Base-by-base conservation (phyloP, 2,797 vertebrate species). In the Meda fulgida region DNA sequence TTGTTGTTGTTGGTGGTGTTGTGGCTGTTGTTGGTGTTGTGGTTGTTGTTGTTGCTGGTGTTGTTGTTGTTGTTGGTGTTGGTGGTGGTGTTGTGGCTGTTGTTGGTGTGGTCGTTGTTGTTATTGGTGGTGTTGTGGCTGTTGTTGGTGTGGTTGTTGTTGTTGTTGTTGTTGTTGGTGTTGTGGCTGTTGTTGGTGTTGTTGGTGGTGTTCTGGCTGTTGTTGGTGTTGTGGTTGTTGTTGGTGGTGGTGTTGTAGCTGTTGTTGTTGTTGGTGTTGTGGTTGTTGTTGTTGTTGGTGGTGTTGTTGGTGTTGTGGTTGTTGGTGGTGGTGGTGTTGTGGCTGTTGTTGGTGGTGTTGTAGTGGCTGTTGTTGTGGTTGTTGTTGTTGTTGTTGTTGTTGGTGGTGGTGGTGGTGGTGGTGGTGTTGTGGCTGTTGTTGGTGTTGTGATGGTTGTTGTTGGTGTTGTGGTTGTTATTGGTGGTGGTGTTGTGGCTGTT, bases 321-420 rank as follows among this genome's bases (percentile, higher is more conserved):
- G 3, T 10, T 1, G 31, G 4, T 5, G 31, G 18, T 3, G 18
- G 0, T 0, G 16, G 3, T 16, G 34, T 13, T 1, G 0, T 5
- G 21, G 65, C 5, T 1, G 18, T 4, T 0, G 5, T 6, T 23
- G 34, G 38, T 0, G 19, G 2, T 38, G 36, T 10, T 1, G 66
- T 3, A n/a, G n/a, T n/a, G 11, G 36, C 0, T 5, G 0, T 0
- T 6, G 10, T 40, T 0, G 19, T 23, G 0, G 21, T 7, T 70
- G 34, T 13, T 23, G 19, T 2, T 21, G 26, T 6, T 19, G 9
- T n/a, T 8, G 23, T 16, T 6, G 1, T 31, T 16, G 29, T 2
- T 1, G 8, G 2, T 23, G 19, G 23, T 13, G 34, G 23, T 23
- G 66, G 0, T 3, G 8, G 19, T 69, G 4, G 0, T 36, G 10